Evolutionary conservation across 2,113 vertebrate species (phyloP).

Genomic region (Pomatostomus ruficeps): DNA sequence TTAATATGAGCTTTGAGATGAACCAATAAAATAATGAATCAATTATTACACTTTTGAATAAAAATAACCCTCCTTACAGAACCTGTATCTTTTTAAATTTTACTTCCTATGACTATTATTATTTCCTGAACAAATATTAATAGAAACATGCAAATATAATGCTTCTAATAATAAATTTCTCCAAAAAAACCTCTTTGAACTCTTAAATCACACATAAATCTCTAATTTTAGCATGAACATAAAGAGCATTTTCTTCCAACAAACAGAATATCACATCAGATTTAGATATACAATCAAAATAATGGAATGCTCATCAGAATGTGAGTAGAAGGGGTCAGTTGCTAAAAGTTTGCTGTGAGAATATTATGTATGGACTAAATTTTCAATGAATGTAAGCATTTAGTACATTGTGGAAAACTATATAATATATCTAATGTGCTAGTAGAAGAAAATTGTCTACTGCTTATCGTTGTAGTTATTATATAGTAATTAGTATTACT

Average conservation of each 20-base stretch:
- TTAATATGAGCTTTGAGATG: background rate
- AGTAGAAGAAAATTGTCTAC: background rate
- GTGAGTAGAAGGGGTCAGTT: rapidly evolving
- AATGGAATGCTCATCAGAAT: background rate
- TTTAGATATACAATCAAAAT: background rate
- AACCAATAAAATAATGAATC: background rate
- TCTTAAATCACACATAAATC: background rate
- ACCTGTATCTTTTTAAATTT: background rate
- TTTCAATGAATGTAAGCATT: background rate
- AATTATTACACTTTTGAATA: background rate
- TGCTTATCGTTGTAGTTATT: background rate
- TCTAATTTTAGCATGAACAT: background rate
- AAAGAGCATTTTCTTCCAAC: background rate
- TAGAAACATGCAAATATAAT: background rate
- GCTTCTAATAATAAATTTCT: background rate
- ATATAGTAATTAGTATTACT: background rate
- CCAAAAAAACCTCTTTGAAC: background rate
- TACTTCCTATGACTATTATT: background rate
- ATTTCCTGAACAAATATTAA: background rate
- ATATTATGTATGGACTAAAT: background rate
- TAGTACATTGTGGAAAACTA: background rate
- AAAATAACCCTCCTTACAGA: background rate
- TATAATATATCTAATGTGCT: background rate
- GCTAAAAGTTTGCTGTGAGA: background rate
- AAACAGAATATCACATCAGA: background rate